Evolutionary conservation across 2,888 invertebrate species (phyloP), one percentile per base, ranked within the genome.

Genomic region (Diarsia rubi): DNA sequence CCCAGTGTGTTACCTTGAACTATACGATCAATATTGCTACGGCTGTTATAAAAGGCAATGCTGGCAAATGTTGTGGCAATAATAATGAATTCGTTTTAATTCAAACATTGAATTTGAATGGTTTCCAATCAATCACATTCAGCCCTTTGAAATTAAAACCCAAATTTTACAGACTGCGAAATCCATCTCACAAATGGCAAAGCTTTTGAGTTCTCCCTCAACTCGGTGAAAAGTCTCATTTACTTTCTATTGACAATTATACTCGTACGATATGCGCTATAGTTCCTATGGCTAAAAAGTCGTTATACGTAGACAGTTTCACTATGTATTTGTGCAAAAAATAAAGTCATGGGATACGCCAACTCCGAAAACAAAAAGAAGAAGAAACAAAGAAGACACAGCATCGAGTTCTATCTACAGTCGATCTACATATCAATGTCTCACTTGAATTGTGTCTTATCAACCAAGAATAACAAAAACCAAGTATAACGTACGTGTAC

Each of bases 1-100:
- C 45, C 69, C 21, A 49, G 14, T 31, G 21, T 31, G 62, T 45
- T 47, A 24, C 79, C 80, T 80, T 79, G 79, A 75, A 75, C 66
- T 67, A 67, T 73, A 52, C 42, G 31, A 79, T 79, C 68, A 31
- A 79, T 79, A 79, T 42, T 57, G 37, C 62, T 45, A 66, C 57
- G 37, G 44, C n/a, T 69, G 12, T 68, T 72, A 45, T 52, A 62
- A 47, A 65, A 44, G 42, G 60, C 31, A 49, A 31, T 21, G 19
- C 27, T 27, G 6, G 44, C 19, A 19, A 74, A 37, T 79, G n/a
- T 62, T 69, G 16, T 42, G 49, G 12, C 66, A 57, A 74, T 74
- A 67, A 69, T 42, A 63, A 66, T 57, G 49, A 79, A 74, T 44
- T 27, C 0, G 24, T 42, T 72, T 66, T 49, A 27, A 63, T 70